These are phyloP conservation scores for Synaphobranchus kaupii DNA, from an alignment of 2,797 vertebrate species.

Conservation along the genomic window DNA sequence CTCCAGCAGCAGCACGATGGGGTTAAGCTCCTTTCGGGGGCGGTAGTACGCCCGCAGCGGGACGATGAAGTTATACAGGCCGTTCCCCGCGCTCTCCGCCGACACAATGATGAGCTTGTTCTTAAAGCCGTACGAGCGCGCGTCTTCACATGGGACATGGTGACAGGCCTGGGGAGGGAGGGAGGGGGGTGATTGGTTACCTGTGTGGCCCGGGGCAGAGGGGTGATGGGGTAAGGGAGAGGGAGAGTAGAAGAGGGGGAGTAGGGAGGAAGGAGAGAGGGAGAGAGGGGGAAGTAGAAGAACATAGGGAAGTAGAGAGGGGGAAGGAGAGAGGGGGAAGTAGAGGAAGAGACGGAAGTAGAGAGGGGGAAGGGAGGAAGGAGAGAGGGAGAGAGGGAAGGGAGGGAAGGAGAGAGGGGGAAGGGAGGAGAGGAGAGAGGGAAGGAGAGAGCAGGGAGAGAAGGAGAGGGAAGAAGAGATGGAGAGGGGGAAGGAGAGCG, in stretches of 20 bases:
- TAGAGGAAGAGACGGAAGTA: too few relatives aligned
- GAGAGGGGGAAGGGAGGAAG: too few relatives aligned
- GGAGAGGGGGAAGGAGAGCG: too few relatives aligned
- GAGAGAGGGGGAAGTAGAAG: neutral
- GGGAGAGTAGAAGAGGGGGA: neutral
- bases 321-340: neutral
- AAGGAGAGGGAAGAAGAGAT: too few relatives aligned
- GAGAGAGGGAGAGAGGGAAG: neutral
- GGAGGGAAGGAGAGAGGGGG: neutral
- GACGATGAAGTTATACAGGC: conserved; percentile 84
- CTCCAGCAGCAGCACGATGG: conserved; percentile 81
- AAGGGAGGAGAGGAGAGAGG: neutral
- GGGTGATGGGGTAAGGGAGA: too few relatives aligned
- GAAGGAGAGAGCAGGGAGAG: neutral
- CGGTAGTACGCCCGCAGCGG: conserved; percentile 82
- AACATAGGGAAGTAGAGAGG: too few relatives aligned
- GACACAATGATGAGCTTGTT: conserved; percentile 84
- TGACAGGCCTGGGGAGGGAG: conserved; percentile 69
- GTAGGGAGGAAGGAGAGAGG: neutral
- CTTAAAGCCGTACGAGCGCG: conserved; percentile 80
- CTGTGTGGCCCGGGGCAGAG: neutral
- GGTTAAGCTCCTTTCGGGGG: conserved; percentile 81
- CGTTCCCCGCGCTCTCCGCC: conserved; percentile 80
- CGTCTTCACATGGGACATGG: conserved; percentile 79
- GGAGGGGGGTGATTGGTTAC: neutral